Evolutionary conservation across 2,113 vertebrate species (phyloP), one percentile per base, ranked within the genome.

Genomic region (Megaleporinus macrocephalus): DNA sequence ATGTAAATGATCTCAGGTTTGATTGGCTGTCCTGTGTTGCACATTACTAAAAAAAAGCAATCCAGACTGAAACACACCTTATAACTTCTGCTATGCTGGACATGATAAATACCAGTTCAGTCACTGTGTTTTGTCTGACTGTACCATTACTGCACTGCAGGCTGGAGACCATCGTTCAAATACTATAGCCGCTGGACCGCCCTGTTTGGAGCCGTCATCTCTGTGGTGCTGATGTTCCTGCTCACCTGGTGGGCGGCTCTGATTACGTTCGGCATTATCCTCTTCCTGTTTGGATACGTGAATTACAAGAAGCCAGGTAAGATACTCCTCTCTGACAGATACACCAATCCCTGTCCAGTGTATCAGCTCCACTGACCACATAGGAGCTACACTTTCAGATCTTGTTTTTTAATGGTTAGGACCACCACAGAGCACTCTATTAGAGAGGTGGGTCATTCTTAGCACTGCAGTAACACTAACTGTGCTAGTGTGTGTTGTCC

Each of bases 211-310:
- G 90, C 92, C 0, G 77, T 93, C n/a, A 72, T 93, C 69, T 94
- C 89, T 0, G 86, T 94, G 16, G 86, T 93, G 33, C 91, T 95
- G 77, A 94, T 94, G 93, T 95, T 95, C 86, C 79, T 95, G 65
- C 90, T 96, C 5, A 94, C 88, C 9, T 96, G 94, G 93, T 92
- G 90, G 94, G 90, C 91, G 0, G 93, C 92, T 27, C 89, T 95
- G n/a, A 63, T 82, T 72, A 91, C 92, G 14, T 87, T 93, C 11
- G 76, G 84, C 13, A 81, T 95, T 29, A 91, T 93, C 80, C 33
- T 94, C 47, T 87, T 95, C 73, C 91, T 95, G 29, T 85, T 94
- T 55, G 91, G 91, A 53, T 95, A 94, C 3, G 88, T 92, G 29
- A 84, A 83, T 66, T 94, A 94, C 84, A 94, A 89, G 76, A 95